A percentile compares a stretch with the other conserved stretches of the same genome.
phyloP scores from a whole-genome alignment of 2,113 vertebrate species.

The Scomber colias region DNA sequence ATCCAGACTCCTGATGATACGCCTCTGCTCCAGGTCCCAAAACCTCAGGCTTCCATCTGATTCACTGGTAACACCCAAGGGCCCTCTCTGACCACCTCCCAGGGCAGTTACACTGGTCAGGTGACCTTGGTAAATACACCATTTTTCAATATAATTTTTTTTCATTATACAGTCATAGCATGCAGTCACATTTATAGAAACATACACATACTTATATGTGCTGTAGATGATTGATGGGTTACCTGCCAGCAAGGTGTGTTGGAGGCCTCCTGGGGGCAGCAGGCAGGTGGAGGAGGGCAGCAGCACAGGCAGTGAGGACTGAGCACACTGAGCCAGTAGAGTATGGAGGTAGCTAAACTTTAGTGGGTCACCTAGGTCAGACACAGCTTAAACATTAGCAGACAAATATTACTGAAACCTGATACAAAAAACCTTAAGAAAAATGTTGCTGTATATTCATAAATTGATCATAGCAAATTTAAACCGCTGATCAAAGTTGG shows the following conservation, averaged over 20 bases:
- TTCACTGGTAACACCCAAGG: slow-evolving; percentile 69
- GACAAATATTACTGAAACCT: too few relatives aligned
- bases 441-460: too few relatives aligned
- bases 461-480: too few relatives aligned
- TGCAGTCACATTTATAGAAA: too few relatives aligned
- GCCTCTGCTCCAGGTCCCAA: slow-evolving; percentile 75
- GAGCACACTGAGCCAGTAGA: slow-evolving; percentile 75
- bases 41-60: slow-evolving; percentile 77
- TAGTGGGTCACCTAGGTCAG: slow-evolving; percentile 77
- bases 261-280: slow-evolving; percentile 75
- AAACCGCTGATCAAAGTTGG: too few relatives aligned
- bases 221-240: not conserved
- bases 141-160: not conserved
- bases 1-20: slow-evolving; percentile 63
- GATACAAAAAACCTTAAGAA: too few relatives aligned
- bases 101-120: slow-evolving; percentile 76
- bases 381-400: not conserved
- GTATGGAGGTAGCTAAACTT: slow-evolving; percentile 77
- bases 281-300: slow-evolving; percentile 82
- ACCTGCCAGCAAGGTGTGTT: slow-evolving; percentile 77
- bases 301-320: slow-evolving; percentile 79
- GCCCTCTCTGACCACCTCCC: slow-evolving; percentile 56
- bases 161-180: too few relatives aligned
- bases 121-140: slow-evolving; percentile 69
- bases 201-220: too few relatives aligned